These are phyloP conservation scores for Aleiodes sp. DNA, from an alignment of 1,140 invertebrate genomes.

Conservation along the genomic window DNA sequence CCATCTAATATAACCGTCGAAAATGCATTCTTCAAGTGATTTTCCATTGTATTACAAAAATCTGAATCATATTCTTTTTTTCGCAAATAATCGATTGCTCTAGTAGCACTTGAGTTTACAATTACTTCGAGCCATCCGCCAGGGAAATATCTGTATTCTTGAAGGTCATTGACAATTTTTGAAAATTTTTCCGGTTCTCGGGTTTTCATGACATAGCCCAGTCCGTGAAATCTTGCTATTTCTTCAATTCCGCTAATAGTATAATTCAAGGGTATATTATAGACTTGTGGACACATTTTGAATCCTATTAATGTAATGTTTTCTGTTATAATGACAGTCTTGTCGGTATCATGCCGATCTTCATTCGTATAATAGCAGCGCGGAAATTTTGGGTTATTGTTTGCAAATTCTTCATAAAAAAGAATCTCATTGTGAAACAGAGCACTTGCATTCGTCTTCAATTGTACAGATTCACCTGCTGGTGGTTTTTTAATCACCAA, in stretches of 20 bases:
- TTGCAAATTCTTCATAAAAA: slow-evolving; percentile 42
- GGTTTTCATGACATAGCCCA: slow-evolving; percentile 53
- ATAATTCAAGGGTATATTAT: slow-evolving; percentile 43
- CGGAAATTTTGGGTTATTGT: slow-evolving; percentile 26
- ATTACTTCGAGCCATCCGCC: fast-evolving
- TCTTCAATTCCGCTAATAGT: slow-evolving; percentile 47
- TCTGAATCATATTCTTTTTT: slow-evolving; percentile 31
- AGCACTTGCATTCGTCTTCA: not conserved
- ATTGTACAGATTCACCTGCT: fast-evolving
- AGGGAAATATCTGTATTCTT: slow-evolving; percentile 25
- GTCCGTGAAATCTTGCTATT: slow-evolving; percentile 58
- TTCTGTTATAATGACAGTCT: slow-evolving; percentile 49
- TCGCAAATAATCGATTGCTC: slow-evolving; percentile 33
- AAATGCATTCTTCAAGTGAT: slow-evolving; percentile 30
- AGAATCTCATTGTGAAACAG: slow-evolving; percentile 53
- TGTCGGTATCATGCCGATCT: not conserved
- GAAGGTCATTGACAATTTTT: slow-evolving; percentile 40
- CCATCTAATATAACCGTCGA: slow-evolving; percentile 24
- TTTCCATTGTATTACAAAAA: slow-evolving; percentile 42
- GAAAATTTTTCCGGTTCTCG: slow-evolving; percentile 46
- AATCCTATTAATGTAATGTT: slow-evolving; percentile 43
- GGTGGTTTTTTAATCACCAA: slow-evolving; percentile 36
- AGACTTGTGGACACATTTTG: not conserved
- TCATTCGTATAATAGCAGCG: slow-evolving; percentile 35
- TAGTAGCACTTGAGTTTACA: not conserved